Conservation (phyloP, 2,113 vertebrate genomes). For the Accipiter cooperii region DNA sequence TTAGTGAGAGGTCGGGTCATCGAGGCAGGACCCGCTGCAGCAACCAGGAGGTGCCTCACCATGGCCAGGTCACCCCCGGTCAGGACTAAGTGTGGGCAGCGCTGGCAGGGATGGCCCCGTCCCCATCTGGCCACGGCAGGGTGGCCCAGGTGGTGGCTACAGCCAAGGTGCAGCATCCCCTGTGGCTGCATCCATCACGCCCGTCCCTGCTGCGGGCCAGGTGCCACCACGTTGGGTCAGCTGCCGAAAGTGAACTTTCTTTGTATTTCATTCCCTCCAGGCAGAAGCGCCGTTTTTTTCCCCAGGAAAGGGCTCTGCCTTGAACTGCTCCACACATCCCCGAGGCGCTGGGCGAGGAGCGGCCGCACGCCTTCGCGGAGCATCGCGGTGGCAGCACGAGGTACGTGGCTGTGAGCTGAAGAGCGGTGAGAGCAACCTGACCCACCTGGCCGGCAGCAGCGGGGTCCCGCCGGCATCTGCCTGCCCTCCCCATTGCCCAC, state of each 20-base stretch:
- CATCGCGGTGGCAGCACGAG: fast-evolving
- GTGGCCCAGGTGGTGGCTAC: not conserved
- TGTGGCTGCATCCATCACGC: fast-evolving
- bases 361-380: not conserved
- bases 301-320: not conserved
- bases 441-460: not conserved
- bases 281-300: not conserved
- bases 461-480: not conserved
- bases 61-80: not conserved
- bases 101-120: not conserved
- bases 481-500: not conserved
- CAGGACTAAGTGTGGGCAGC: not conserved
- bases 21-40: not conserved
- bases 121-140: fast-evolving
- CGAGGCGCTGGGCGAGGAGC: fast-evolving
- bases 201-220: fast-evolving
- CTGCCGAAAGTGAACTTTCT: not conserved
- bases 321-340: not conserved
- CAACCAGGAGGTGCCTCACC: not conserved
- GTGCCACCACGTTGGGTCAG: fast-evolving
- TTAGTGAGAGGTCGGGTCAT: fast-evolving
- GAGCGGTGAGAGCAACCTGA: not conserved
- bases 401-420: fast-evolving
- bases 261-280: fast-evolving
- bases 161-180: not conserved